Evolutionary conservation across 2,797 vertebrate genomes (phyloP).

Genomic region (Channallabes apus): DNA sequence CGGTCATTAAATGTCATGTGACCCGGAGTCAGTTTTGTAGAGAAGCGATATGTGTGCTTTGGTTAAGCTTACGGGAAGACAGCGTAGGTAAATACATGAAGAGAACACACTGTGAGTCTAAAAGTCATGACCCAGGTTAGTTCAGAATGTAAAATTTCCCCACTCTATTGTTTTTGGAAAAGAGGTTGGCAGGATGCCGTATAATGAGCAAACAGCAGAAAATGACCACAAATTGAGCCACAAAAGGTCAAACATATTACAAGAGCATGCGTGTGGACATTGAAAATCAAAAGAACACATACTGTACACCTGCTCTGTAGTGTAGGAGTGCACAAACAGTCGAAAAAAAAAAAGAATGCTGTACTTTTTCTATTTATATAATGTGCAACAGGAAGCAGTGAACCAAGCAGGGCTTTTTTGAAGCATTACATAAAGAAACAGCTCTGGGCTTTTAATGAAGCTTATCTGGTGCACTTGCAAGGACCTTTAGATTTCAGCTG

Average conservation of each 20-base stretch:
- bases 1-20: background rate
- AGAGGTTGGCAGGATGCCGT: constrained; percentile 4
- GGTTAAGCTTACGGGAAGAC: constrained; percentile 18
- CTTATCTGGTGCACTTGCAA: constrained; percentile 16
- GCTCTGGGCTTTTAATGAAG: background rate
- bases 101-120: constrained; percentile 22
- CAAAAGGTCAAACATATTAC: constrained; percentile 7
- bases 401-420: background rate
- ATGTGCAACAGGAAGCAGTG: background rate
- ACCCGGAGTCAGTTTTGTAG: background rate
- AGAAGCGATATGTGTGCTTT: constrained; percentile 16
- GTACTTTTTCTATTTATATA: background rate
- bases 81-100: constrained; percentile 31
- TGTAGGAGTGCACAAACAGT: constrained; percentile 7
- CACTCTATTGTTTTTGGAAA: constrained; percentile 12
- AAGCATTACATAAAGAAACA: background rate
- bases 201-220: constrained; percentile 16
- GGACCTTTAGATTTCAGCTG: background rate
- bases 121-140: constrained; percentile 23
- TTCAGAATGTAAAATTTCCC: constrained; percentile 24
- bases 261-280: constrained; percentile 17
- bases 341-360: background rate
- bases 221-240: constrained; percentile 1
- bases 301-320: constrained; percentile 12
- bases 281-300: constrained; percentile 14